Percentiles rank a stretch among this genome's conserved stretches.
Evolutionary conservation across 2,888 invertebrate species (phyloP).

Genomic region (Odontocolon sp.): DNA sequence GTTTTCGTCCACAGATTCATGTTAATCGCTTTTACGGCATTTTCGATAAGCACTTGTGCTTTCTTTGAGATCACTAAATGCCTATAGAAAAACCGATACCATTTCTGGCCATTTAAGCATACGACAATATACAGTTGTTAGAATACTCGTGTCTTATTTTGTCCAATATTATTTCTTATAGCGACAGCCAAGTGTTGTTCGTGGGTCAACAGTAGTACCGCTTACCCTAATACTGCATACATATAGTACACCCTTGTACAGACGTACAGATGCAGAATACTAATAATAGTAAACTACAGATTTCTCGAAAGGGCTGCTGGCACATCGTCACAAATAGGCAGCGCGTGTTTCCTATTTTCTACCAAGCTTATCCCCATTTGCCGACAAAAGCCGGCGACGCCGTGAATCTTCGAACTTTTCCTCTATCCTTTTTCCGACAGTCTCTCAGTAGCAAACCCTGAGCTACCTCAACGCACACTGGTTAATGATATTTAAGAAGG

Average conservation of each 20-base stretch:
- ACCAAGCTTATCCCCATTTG: slow-evolving; percentile 67
- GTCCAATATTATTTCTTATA: no score
- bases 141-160: no score
- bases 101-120: no score
- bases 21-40: slow-evolving; percentile 67
- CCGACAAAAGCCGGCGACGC: slow-evolving; percentile 54
- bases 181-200: no score
- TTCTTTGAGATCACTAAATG: slow-evolving; percentile 25
- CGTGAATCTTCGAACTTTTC: slow-evolving; percentile 24
- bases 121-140: no score
- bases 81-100: not conserved
- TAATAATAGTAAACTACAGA: not conserved
- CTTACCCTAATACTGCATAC: not conserved
- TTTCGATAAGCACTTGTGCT: slow-evolving; percentile 65
- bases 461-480: slow-evolving; percentile 49
- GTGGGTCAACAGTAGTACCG: no score
- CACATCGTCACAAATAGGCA: slow-evolving; percentile 69
- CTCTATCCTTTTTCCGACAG: slow-evolving; percentile 21
- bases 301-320: slow-evolving; percentile 63
- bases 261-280: not conserved
- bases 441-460: not conserved
- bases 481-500: slow-evolving; percentile 76
- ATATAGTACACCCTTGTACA: not conserved
- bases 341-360: slow-evolving; percentile 74
- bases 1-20: no score